These are phyloP conservation scores for Pandemis cinnamomeana DNA, from an alignment of 2,888 invertebrate genomes.

Conservation along the genomic window DNA sequence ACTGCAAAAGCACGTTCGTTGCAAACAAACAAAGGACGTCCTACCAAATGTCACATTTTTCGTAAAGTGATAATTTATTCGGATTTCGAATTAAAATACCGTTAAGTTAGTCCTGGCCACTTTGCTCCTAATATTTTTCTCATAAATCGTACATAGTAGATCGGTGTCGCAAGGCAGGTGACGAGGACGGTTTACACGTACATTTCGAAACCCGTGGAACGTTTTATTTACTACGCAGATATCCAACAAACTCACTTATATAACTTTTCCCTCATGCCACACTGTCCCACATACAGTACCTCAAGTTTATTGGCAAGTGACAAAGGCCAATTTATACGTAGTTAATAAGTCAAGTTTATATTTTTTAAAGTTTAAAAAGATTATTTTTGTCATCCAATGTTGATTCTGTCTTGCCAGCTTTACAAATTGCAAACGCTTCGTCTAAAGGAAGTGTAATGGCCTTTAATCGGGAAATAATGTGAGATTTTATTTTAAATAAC, in stretches of 20 bases:
- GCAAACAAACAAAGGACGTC: no score
- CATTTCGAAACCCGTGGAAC: constrained; percentile 21
- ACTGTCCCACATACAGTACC: constrained; percentile 11
- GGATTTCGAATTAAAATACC: no score
- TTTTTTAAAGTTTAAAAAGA: background rate
- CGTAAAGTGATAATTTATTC: no score
- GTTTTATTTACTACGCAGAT: constrained; percentile 20
- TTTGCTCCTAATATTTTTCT: background rate
- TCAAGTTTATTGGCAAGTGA: background rate
- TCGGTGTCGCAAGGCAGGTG: constrained; percentile 9
- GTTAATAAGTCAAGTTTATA: background rate
- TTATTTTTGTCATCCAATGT: no score
- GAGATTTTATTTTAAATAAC: background rate
- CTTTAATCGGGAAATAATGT: background rate
- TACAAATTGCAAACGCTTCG: background rate
- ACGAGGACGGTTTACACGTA: constrained; percentile 14
- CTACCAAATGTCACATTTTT: no score
- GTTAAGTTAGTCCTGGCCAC: background rate
- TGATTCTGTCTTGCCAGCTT: background rate
- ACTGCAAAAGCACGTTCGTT: no score
- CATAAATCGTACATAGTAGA: constrained; percentile 2
- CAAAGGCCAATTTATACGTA: background rate
- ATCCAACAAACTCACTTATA: constrained; percentile 19
- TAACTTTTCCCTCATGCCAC: constrained; percentile 10
- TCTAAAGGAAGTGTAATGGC: background rate